phyloP scores from a whole-genome alignment of 2,797 vertebrate genomes.

The Liparis tanakae region DNA sequence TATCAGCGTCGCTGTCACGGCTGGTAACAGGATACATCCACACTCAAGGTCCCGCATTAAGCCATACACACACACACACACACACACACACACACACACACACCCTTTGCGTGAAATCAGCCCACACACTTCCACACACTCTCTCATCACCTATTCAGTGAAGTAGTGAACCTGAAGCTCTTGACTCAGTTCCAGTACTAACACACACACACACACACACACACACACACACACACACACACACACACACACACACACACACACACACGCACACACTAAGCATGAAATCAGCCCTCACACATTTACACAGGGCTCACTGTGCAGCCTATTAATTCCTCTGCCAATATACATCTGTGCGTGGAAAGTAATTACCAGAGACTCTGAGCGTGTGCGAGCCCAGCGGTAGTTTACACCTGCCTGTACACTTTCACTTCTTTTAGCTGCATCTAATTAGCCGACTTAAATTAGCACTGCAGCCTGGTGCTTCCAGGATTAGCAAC shows the following conservation, averaged over 20 bases:
- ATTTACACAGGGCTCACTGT: conserved; percentile 16
- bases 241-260: neutral
- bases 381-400: conserved; percentile 21
- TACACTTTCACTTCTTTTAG: conserved; percentile 2
- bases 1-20: neutral
- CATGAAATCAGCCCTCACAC: conserved; percentile 29
- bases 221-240: neutral
- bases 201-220: neutral
- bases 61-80: neutral
- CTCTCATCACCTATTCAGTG: conserved; percentile 37
- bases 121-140: neutral
- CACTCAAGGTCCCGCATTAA: neutral
- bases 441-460: conserved; percentile 4
- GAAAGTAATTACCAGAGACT: conserved; percentile 42
- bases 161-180: conserved; percentile 39
- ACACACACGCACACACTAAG: neutral
- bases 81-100: no score
- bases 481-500: conserved; percentile 2
- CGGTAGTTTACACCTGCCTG: conserved; percentile 45
- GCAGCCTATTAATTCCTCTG: conserved; percentile 36
- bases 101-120: neutral
- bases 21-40: neutral
- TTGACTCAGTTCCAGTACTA: conserved; percentile 30
- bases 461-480: conserved; percentile 31
- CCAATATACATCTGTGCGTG: conserved; percentile 30